Base-by-base conservation (phyloP, 2,113 vertebrate genomes). In the Engystomops pustulosus region DNA sequence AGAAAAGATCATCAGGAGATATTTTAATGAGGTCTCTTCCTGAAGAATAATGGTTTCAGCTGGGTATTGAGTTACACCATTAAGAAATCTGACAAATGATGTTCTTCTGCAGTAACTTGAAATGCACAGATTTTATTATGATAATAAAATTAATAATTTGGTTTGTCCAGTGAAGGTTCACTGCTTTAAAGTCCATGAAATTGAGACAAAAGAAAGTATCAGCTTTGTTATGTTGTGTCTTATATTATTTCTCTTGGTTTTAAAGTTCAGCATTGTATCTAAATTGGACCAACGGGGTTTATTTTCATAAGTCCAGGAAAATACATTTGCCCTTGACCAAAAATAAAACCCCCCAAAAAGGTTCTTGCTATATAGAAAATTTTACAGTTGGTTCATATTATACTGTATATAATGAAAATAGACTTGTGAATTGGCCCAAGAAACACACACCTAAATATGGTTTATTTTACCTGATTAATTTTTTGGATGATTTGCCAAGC, bases 41-140 rank as follows among this genome's bases (percentile, higher is more conserved):
- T 70, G 23, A 12, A 25, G 79, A 68, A 81, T 36, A 81, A 53
- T 71, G 62, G 23, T 81, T 81, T 81, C 47, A 80, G 41, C 41
- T 14, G 30, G 30, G 62, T 49, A 45, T 80, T 51, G 25, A 25
- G 25, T 80, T 69, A 17, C 79, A 36, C 62, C 60, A 68, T 80
- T 68, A 49, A 18, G 41, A 69, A 80, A 68, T 69, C 25, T 18
- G 30, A 69, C 67, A 60, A 80, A 80, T 68, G 34, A 68, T 49
- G 17, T 68, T 80, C 27, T 67, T 20, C 17, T 69, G 79, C 79
- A 80, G 47, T 51, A 8, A 27, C 3, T 78, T 78, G 51, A 78
- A 78, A 78, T 51, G 36, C 32, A 60, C 20, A 41, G 60, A 60
- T 78, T 78, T 78, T 58, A 77, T 77, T 58, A 77, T 9, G 20